phyloP scores from a whole-genome alignment of 64 coral and sea anemone genomes.

The Montipora efflorescens region DNA sequence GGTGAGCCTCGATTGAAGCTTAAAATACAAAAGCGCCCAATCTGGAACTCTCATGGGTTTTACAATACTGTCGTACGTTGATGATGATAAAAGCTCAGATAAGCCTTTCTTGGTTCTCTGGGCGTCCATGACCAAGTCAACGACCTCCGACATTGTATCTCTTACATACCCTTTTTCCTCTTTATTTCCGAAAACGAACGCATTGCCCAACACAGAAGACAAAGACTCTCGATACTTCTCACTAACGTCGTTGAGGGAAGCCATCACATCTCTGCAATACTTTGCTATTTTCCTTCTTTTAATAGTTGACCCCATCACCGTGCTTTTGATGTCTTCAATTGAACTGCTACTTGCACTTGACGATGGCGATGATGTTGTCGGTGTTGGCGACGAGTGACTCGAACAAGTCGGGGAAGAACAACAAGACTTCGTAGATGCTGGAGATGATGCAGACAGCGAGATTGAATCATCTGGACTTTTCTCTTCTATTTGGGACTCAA shows the following conservation, averaged over 20 bases:
- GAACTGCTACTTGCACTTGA: not conserved
- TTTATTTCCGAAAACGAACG: not conserved
- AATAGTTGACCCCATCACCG: not conserved
- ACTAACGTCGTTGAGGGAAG: not conserved
- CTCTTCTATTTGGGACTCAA: no score
- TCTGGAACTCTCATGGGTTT: not conserved
- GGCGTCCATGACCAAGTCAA: constrained; percentile 9
- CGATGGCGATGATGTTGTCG: not conserved
- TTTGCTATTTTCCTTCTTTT: not conserved
- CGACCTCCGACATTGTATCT: constrained; percentile 4
- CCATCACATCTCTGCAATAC: not conserved
- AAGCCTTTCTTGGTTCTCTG: constrained; percentile 37
- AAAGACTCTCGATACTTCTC: not conserved
- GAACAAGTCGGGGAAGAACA: not conserved
- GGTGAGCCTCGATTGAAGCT: not conserved
- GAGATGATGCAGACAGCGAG: no score
- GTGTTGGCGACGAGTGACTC: not conserved
- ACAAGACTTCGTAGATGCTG: not conserved
- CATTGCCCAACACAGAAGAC: not conserved
- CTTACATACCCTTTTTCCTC: not conserved
- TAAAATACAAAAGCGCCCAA: constrained; percentile 34
- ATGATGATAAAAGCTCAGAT: constrained; percentile 15
- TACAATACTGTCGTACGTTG: no score
- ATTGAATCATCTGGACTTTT: no score
- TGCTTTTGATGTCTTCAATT: constrained; percentile 17